Percentiles rank a stretch among this genome's conserved stretches.
These are phyloP conservation scores for Girardinus metallicus DNA, from an alignment of 2,797 vertebrate species.

Conservation along the genomic window DNA sequence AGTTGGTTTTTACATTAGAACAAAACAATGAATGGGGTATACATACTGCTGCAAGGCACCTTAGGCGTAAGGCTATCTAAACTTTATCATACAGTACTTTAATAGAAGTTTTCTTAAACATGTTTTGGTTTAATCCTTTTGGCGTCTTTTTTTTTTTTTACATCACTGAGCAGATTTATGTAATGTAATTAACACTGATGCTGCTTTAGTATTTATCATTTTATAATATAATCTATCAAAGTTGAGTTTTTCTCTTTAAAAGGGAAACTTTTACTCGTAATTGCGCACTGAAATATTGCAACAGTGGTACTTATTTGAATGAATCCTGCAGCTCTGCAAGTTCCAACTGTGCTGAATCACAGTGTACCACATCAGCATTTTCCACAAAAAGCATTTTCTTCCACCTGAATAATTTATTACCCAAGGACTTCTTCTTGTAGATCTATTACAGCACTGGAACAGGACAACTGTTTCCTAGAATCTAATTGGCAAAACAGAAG, in stretches of 20 bases:
- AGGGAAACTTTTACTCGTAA: not conserved
- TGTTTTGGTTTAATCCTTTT: not conserved
- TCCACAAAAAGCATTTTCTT: slow-evolving; percentile 20
- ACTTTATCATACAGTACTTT: not conserved
- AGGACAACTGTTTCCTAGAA: not conserved
- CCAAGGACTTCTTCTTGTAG: slow-evolving; percentile 4
- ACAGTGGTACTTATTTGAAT: not conserved
- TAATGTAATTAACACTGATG: not conserved
- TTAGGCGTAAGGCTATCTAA: not conserved
- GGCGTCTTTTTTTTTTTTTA: not conserved
- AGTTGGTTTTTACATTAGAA: not conserved
- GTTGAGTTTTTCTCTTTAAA: not conserved
- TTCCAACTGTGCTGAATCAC: slow-evolving; percentile 5
- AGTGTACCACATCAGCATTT: slow-evolving; percentile 27
- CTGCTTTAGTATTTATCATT: not conserved
- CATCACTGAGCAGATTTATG: not conserved
- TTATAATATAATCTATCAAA: not conserved
- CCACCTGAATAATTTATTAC: slow-evolving; percentile 50
- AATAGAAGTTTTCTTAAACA: not conserved
- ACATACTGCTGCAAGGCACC: not conserved
- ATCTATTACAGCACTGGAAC: slow-evolving; percentile 14
- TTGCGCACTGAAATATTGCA: not conserved
- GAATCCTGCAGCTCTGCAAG: not conserved
- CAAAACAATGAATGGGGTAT: not conserved
- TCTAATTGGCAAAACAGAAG: not conserved